A percentile compares a stretch with the other conserved stretches of the same genome.
These are phyloP conservation scores for Nemoura dubitans DNA, from an alignment of 2,888 invertebrate species.

Conservation along the genomic window DNA sequence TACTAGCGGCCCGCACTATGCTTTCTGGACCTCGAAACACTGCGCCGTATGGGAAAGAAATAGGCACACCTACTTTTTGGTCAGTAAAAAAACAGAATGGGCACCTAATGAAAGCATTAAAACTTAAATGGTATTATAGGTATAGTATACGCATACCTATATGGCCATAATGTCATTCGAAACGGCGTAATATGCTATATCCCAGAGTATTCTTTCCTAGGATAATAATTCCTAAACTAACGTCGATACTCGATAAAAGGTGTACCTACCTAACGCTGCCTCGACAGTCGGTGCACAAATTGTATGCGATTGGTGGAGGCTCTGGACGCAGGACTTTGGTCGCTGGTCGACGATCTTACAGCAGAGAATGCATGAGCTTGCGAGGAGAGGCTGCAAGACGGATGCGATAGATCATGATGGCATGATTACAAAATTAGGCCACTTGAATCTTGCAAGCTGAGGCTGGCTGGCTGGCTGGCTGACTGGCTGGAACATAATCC, in stretches of 20 bases:
- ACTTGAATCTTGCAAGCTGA: constrained; percentile 35
- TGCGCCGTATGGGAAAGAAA: not conserved
- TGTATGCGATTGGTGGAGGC: no score
- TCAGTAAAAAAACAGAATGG: no score
- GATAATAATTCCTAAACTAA: no score
- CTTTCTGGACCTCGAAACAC: not conserved
- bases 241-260: no score
- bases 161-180: no score
- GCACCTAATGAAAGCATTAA: not conserved
- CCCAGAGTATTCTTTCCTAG: no score
- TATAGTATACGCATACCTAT: no score
- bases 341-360: not conserved
- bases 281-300: no score
- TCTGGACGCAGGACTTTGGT: no score
- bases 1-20: not conserved
- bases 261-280: no score
- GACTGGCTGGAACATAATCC: not conserved
- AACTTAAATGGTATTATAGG: no score
- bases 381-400: constrained; percentile 27
- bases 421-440: constrained; percentile 47
- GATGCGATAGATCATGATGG: constrained; percentile 45
- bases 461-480: not conserved
- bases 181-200: no score
- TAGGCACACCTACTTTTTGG: not conserved
- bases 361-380: not conserved